Percentiles rank a stretch among this genome's conserved stretches.
Evolutionary conservation across 2,888 invertebrate species (phyloP).

Genomic region (Phaonia tiefii): DNA sequence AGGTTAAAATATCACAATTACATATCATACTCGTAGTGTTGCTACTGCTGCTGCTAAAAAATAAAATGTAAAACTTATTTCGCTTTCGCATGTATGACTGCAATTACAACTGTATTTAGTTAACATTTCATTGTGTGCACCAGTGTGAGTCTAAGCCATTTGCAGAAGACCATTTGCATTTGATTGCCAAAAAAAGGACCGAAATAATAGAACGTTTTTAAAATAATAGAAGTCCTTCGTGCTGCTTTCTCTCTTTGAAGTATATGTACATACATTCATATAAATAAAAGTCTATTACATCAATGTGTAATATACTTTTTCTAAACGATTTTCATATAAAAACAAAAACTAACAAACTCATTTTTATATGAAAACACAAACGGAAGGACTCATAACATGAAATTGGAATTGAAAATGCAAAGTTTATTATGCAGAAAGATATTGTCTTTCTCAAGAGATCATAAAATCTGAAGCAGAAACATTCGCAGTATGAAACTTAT

Average conservation of each 20-base stretch:
- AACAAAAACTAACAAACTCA: too few species aligned
- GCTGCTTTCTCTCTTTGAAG: too few species aligned
- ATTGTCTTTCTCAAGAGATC: too few species aligned
- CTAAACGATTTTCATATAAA: too few species aligned
- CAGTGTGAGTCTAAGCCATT: slow-evolving; percentile 31
- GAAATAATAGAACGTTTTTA: background rate
- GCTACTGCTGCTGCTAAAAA: background rate
- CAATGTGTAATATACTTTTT: background rate
- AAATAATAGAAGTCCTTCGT: slow-evolving; percentile 14
- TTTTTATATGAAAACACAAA: too few species aligned
- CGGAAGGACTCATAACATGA: too few species aligned
- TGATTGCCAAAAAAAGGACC: slow-evolving; percentile 18
- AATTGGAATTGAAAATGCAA: too few species aligned
- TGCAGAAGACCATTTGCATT: slow-evolving; percentile 14
- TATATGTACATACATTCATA: too few species aligned
- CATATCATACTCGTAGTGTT: background rate
- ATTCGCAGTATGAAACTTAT: too few species aligned
- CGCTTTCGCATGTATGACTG: slow-evolving; percentile 14
- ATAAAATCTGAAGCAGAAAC: too few species aligned
- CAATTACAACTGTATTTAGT: slow-evolving; percentile 27
- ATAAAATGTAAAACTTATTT: slow-evolving; percentile 30
- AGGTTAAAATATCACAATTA: slow-evolving; percentile 16
- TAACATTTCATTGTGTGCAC: slow-evolving; percentile 15
- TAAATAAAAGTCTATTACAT: slow-evolving; percentile 31
- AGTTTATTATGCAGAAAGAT: too few species aligned